Percentiles rank a stretch among this genome's conserved stretches.
Conservation (phyloP, 30 jellyfish, hydroid and myxozoan genomes). For the Chironex yamaguchii region DNA sequence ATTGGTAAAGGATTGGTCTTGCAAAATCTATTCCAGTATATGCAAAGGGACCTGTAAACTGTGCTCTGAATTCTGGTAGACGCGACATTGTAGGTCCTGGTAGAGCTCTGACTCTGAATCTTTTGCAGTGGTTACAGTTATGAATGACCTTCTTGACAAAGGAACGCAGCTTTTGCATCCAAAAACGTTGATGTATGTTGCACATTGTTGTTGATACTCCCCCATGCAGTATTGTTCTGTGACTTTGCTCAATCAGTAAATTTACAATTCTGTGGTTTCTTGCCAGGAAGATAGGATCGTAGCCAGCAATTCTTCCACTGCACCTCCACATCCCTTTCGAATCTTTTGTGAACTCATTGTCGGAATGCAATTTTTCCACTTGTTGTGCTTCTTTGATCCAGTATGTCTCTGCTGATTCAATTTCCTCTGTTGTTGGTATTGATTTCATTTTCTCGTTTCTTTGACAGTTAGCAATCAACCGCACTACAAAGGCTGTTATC, state of each 20-base stretch:
- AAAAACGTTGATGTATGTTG: slow-evolving; percentile 12
- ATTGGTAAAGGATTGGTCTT: slow-evolving; percentile 16
- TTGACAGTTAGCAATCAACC: slow-evolving; percentile 9
- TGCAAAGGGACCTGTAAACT: slow-evolving; percentile 23
- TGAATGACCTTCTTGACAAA: slow-evolving; percentile 40
- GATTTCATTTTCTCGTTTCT: not conserved
- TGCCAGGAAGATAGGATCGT: slow-evolving; percentile 51
- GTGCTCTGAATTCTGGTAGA: slow-evolving; percentile 48
- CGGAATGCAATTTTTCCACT: not conserved
- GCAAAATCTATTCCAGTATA: slow-evolving; percentile 47
- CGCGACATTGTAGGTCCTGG: slow-evolving; percentile 33
- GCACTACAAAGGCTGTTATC: not conserved
- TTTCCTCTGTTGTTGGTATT: slow-evolving; percentile 40
- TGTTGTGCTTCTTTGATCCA: slow-evolving; percentile 52
- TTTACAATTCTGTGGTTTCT: slow-evolving; percentile 4
- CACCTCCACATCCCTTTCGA: slow-evolving; percentile 32
- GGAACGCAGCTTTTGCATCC: slow-evolving; percentile 62
- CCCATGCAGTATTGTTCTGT: slow-evolving; percentile 37
- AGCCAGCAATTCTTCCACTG: slow-evolving; percentile 36
- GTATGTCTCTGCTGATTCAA: slow-evolving; percentile 35
- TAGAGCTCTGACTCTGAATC: slow-evolving; percentile 35
- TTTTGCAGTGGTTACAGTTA: slow-evolving; percentile 24
- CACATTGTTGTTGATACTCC: slow-evolving; percentile 55
- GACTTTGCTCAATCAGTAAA: slow-evolving; percentile 21
- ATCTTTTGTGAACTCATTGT: slow-evolving; percentile 19